These are phyloP conservation scores for Apantesis nais DNA, from an alignment of 2,888 invertebrate species.

Conservation along the genomic window DNA sequence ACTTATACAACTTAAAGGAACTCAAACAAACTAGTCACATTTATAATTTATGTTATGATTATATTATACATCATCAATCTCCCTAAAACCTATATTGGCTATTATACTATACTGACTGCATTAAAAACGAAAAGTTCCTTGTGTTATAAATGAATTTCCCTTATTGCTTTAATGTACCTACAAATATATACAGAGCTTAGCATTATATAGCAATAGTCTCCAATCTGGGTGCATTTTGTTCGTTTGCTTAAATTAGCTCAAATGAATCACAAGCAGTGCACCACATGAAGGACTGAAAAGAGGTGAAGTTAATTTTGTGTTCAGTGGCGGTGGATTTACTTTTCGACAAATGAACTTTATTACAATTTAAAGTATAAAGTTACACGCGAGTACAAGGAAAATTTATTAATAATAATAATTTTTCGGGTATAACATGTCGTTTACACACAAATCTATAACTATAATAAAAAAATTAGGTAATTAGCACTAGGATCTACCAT, in stretches of 20 bases:
- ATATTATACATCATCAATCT: not conserved
- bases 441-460: not conserved
- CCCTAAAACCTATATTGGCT: not conserved
- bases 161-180: not conserved
- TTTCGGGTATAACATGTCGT: not conserved
- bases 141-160: not conserved
- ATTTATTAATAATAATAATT: not conserved
- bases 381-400: not conserved
- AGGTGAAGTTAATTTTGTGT: not conserved
- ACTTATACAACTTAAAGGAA: not conserved
- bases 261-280: constrained; percentile 4
- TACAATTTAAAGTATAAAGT: not conserved
- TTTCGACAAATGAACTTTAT: not conserved
- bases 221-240: not conserved
- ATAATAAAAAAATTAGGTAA: too few relatives aligned
- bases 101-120: not conserved
- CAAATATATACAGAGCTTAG: not conserved
- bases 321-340: not conserved
- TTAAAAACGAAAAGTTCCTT: not conserved
- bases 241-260: constrained; percentile 1
- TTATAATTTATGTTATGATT: not conserved
- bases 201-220: too few relatives aligned
- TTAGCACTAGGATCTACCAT: too few relatives aligned
- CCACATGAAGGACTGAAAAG: not conserved
- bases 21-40: too few relatives aligned